Conservation (phyloP, 2,113 vertebrate genomes). For the Ploceus nigricollis region DNA sequence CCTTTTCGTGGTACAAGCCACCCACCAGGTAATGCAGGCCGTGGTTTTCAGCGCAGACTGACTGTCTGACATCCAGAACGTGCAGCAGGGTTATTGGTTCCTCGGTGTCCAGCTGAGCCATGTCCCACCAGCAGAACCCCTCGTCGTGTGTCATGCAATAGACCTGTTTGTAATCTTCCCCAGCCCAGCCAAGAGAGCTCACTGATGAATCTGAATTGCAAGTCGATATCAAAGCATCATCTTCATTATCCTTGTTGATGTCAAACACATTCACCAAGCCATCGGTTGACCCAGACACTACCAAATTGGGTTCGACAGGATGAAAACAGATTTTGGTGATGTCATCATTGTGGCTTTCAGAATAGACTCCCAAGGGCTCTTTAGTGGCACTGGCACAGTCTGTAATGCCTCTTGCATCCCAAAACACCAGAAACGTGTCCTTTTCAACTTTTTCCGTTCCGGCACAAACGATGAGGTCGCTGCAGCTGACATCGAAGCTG, state of each 20-base stretch:
- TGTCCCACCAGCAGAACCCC: conserved; percentile 92
- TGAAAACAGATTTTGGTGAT: conserved; percentile 91
- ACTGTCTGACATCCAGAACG: conserved; percentile 75
- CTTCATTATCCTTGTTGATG: conserved; percentile 82
- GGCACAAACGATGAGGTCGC: conserved; percentile 82
- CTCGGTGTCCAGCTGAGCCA: conserved; percentile 79
- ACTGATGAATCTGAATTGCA: conserved; percentile 88
- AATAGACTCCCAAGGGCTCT: conserved; percentile 86
- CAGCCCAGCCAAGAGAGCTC: conserved; percentile 83
- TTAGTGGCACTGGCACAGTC: not conserved
- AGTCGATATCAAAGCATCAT: conserved; percentile 86
- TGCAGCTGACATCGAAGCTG: conserved; percentile 86
- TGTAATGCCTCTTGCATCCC: conserved; percentile 81
- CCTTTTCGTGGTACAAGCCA: conserved; percentile 81
- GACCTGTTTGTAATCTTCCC: conserved; percentile 74
- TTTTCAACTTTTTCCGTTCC: conserved; percentile 85
- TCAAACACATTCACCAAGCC: conserved; percentile 94
- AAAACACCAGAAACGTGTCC: conserved; percentile 89
- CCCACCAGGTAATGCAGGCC: conserved; percentile 86
- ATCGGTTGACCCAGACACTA: conserved; percentile 86
- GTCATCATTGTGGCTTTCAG: conserved; percentile 93
- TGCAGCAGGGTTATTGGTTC: conserved; percentile 78
- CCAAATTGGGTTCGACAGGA: conserved; percentile 76
- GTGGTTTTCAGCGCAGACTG: not conserved
- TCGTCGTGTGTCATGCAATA: conserved; percentile 88